These are phyloP conservation scores for Amphiura filiformis DNA, from an alignment of 35 echinoderm and acorn worm species.

Conservation along the genomic window DNA sequence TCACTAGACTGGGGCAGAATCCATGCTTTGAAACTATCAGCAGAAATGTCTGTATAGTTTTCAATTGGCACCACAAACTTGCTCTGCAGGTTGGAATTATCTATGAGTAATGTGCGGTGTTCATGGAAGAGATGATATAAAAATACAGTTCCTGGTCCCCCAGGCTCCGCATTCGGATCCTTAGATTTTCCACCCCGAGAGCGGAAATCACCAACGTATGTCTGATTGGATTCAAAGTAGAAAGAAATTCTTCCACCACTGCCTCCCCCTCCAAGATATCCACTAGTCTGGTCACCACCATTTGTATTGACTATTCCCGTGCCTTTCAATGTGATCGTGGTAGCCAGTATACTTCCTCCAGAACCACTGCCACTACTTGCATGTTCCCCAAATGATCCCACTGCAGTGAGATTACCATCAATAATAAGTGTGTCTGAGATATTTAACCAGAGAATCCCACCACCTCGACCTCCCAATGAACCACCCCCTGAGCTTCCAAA, in stretches of 20 bases:
- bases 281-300: conserved; percentile 40
- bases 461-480: conserved; percentile 52
- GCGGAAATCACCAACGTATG: conserved; percentile 63
- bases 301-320: conserved; percentile 48
- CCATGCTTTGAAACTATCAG: conserved; percentile 90
- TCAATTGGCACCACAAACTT: conserved; percentile 20
- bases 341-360: conserved; percentile 67
- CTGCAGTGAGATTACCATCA: conserved; percentile 82
- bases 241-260: conserved; percentile 78
- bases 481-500: conserved; percentile 83
- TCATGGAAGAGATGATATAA: conserved; percentile 73
- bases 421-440: conserved; percentile 56
- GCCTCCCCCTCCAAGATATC: conserved; percentile 46
- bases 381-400: conserved; percentile 45
- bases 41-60: conserved; percentile 57
- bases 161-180: not conserved
- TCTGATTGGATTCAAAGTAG: conserved; percentile 70
- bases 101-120: conserved; percentile 83
- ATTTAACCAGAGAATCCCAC: conserved; percentile 70
- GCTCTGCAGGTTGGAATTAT: conserved; percentile 57
- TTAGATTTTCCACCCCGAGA: conserved; percentile 53
- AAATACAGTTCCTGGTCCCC: conserved; percentile 90
- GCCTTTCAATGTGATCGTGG: conserved; percentile 44
- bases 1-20: conserved; percentile 78
- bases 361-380: conserved; percentile 57